Conservation (phyloP, 1,140 invertebrate species). For the Drosophila takahashii region DNA sequence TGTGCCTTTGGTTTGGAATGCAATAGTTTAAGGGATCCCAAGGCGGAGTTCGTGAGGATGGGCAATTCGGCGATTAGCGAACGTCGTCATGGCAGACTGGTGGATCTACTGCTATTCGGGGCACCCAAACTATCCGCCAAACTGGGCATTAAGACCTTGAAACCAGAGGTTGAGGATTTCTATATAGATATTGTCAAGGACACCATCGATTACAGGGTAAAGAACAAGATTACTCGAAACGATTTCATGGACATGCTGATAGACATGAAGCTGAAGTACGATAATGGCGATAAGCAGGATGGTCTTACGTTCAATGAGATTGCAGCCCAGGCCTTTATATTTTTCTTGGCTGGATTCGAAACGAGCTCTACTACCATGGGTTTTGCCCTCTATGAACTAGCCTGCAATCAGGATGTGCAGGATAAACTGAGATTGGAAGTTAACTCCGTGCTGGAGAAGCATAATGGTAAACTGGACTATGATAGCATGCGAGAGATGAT, state of each 20-base stretch:
- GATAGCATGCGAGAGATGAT: background rate
- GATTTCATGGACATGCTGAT: constrained; percentile 4
- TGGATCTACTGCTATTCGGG: background rate
- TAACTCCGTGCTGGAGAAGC: background rate
- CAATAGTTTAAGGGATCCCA: background rate
- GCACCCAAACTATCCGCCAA: background rate
- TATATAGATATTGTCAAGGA: background rate
- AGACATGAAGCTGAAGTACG: background rate
- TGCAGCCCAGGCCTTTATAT: background rate
- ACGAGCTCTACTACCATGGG: background rate
- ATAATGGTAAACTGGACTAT: background rate
- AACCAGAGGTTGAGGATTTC: background rate
- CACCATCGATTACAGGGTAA: background rate
- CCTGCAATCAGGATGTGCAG: background rate
- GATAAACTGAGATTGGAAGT: background rate
- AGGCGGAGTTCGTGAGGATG: background rate
- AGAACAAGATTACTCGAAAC: background rate
- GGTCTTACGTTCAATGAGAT: background rate
- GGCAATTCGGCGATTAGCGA: background rate
- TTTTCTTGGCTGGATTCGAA: background rate
- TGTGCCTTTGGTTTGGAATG: background rate
- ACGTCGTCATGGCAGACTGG: background rate
- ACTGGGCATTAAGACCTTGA: background rate
- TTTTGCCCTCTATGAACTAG: background rate
- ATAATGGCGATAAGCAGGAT: background rate